Evolutionary conservation across 2,888 invertebrate genomes (phyloP).

Genomic region (Muschampia staudingeri): DNA sequence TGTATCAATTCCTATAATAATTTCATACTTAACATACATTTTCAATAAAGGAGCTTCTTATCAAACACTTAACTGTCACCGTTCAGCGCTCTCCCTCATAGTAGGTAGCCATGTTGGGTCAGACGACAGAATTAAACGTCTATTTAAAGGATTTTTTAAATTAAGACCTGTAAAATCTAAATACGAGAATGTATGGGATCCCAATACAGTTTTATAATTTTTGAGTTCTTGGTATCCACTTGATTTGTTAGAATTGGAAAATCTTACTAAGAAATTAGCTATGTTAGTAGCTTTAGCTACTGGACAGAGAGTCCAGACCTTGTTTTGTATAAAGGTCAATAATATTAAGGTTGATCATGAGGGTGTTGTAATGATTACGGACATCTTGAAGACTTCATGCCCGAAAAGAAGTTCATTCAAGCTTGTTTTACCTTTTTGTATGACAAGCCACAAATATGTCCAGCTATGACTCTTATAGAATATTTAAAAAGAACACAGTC

Average conservation of each 20-base stretch:
- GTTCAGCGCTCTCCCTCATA: background rate
- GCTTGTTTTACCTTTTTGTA: background rate
- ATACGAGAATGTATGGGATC: constrained; percentile 6
- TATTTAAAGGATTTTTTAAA: constrained; percentile 10
- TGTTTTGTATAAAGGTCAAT: background rate
- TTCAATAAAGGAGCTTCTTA: background rate
- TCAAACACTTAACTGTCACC: background rate
- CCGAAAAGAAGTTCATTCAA: background rate
- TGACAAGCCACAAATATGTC: background rate
- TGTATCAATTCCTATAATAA: background rate
- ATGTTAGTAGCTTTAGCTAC: constrained; percentile 9
- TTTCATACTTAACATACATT: background rate
- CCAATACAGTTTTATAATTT: background rate
- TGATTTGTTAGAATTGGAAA: background rate
- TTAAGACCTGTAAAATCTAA: background rate
- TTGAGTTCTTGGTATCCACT: background rate
- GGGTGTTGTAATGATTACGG: background rate
- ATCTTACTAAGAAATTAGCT: background rate
- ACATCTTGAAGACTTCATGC: background rate
- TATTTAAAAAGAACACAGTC: background rate
- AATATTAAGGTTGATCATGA: background rate
- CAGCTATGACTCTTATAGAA: background rate
- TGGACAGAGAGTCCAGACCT: constrained; percentile 1
- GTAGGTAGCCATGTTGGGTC: background rate
- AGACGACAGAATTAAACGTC: constrained; percentile 5